Evolutionary conservation across 2,113 vertebrate genomes (phyloP).

Genomic region (Gnathonemus longibarbis): DNA sequence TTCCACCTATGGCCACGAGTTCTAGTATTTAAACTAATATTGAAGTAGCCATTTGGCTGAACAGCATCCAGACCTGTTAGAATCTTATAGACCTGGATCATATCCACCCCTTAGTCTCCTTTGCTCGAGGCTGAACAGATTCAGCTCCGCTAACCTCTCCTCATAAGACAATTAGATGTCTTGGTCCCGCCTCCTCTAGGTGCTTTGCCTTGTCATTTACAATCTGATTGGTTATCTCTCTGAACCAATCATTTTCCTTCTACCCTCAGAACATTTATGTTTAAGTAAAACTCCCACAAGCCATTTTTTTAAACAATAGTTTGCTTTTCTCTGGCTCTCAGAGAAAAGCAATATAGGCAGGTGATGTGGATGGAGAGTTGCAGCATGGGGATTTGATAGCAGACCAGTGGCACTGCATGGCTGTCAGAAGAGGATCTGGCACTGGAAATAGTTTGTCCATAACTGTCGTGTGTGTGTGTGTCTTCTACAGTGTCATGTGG

Average conservation of each 20-base stretch:
- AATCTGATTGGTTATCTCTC: background rate
- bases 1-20: too few relatives aligned
- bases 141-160: too few relatives aligned
- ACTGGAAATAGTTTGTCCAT: background rate
- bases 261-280: background rate
- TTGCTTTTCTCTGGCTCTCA: background rate
- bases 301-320: background rate
- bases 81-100: too few relatives aligned
- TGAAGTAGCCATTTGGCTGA: too few relatives aligned
- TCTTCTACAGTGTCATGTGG: background rate
- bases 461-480: background rate
- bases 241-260: background rate
- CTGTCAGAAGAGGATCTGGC: background rate
- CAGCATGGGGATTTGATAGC: background rate
- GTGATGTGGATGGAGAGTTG: background rate
- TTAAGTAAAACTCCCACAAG: background rate
- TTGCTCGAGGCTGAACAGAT: too few relatives aligned
- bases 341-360: background rate
- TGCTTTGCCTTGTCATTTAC: background rate
- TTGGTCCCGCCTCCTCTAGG: background rate
- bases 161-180: background rate
- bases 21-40: too few relatives aligned
- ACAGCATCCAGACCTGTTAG: too few relatives aligned
- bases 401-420: background rate
- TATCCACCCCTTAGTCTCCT: too few relatives aligned